phyloP scores from a whole-genome alignment of 2,888 invertebrate genomes.

The Scelioninae gen. 2 region DNA sequence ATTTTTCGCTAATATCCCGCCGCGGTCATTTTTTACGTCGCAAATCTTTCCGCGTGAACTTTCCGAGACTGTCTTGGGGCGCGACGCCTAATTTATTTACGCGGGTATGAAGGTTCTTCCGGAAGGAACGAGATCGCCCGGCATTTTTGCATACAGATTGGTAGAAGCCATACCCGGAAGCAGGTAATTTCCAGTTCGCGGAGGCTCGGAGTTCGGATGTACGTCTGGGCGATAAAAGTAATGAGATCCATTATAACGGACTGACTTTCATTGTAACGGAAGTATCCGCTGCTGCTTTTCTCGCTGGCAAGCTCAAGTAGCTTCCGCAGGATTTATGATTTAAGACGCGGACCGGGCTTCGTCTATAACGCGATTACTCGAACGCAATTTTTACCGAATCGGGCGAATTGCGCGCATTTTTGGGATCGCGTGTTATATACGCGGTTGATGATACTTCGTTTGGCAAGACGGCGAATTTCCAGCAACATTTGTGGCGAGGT shows the following conservation, averaged over 20 bases:
- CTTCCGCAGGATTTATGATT: constrained; percentile 46
- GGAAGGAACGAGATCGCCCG: constrained; percentile 55
- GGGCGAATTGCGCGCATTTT: constrained; percentile 5
- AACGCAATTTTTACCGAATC: constrained; percentile 17
- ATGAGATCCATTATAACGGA: constrained; percentile 74
- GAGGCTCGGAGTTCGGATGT: constrained; percentile 70
- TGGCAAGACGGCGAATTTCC: neutral
- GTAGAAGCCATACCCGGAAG: constrained; percentile 62
- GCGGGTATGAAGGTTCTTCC: constrained; percentile 20
- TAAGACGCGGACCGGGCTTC: constrained; percentile 26
- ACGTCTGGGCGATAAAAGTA: constrained; percentile 73
- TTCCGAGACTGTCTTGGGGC: constrained; percentile 14
- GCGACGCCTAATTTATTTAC: constrained; percentile 47
- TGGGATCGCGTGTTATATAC: neutral
- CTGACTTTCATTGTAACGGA: constrained; percentile 65
- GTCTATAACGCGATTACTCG: constrained; percentile 30
- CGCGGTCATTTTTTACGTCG: constrained; percentile 34
- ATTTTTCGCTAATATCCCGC: constrained; percentile 42
- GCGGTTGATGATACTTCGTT: neutral
- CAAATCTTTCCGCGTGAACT: constrained; percentile 41
- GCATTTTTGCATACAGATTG: constrained; percentile 72
- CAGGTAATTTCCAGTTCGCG: constrained; percentile 70
- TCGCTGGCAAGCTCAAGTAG: constrained; percentile 33
- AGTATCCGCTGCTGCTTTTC: constrained; percentile 57
- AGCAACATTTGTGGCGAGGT: too few relatives aligned